phyloP scores from a whole-genome alignment of 35 echinoderm and acorn worm species.

The Lytechinus variegatus region DNA sequence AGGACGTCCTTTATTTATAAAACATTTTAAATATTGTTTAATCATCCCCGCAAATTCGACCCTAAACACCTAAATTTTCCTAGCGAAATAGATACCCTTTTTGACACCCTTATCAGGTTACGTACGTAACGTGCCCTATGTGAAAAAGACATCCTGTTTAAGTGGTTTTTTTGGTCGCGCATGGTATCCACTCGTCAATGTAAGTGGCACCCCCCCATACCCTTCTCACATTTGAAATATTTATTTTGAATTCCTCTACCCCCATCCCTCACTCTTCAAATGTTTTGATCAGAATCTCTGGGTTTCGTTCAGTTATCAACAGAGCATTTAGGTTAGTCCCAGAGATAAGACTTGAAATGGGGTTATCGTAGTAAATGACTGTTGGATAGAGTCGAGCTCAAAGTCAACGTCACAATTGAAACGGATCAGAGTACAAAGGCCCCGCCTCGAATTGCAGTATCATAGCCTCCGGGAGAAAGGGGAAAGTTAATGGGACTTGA shows the following conservation, averaged over 20 bases:
- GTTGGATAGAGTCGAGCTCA: neutral
- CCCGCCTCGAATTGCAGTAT: neutral
- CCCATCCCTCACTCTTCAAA: neutral
- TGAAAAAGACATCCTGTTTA: too few relatives aligned
- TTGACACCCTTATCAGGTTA: too few relatives aligned
- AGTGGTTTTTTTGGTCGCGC: too few relatives aligned
- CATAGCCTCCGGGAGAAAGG: neutral
- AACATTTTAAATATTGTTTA: too few relatives aligned
- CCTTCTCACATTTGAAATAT: too few relatives aligned
- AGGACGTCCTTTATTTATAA: too few relatives aligned
- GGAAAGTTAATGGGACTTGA: conserved; percentile 22
- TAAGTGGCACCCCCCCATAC: too few relatives aligned
- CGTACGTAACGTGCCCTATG: too few relatives aligned
- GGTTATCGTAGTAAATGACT: neutral
- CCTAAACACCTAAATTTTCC: too few relatives aligned
- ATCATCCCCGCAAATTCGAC: too few relatives aligned
- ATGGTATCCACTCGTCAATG: too few relatives aligned
- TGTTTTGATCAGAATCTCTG: neutral
- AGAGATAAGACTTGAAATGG: neutral
- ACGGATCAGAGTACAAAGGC: neutral
- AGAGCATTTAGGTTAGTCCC: conserved; percentile 1
- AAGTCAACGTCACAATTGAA: neutral
- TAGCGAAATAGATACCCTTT: too few relatives aligned
- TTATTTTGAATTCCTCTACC: neutral
- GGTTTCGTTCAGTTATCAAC: neutral